Evolutionary conservation across 2,113 vertebrate genomes (phyloP), one percentile per base, ranked within the genome.

Genomic region (Ariopsis seemanni): DNA sequence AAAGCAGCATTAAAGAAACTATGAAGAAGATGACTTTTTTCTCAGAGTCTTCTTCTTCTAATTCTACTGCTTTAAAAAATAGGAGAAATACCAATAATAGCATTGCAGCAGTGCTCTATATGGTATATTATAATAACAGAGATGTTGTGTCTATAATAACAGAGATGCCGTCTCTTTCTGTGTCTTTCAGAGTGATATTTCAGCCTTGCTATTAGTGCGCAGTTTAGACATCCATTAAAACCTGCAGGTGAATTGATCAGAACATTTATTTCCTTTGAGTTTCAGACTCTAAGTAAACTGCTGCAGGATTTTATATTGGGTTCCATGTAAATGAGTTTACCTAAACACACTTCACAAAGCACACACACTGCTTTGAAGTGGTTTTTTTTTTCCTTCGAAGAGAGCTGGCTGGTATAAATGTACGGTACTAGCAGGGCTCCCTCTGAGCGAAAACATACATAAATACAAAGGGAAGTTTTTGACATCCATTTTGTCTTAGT

Each of bases 221-320:
- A 22, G 57, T 79, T 79, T 58, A 30, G 58, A 55, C 55, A 30
- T 80, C 53, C 53, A 55, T 79, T 80, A 5, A 55, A 58, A 80
- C 2, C 78, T 57, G 78, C 27, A 80, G 8, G 53, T 80, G 18
- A 18, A 57, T 80, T 57, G 8, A 58, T 60, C 17, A 17, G 53
- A 58, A 60, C 27, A 7, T 80, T 58, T 58, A 27, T 60, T 55
- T 34, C 15, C 27, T 30, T 60, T 58, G 17, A 55, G 53, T 80
- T 57, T 58, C 75, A 78, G 11, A 7, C n/a, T 80, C n/a, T 20
- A 80, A 58, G 57, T 80, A 80, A 79, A 80, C 52, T 10, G 75
- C 50, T 55, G 77, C 42, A 57, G 53, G 77, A 57, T 30, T 57
- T 80, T 18, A 17, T 80, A 15, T 6, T 5, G 3, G 75, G 25